phyloP scores from a whole-genome alignment of 2,113 vertebrate genomes.

The Beaufortia kweichowensis region DNA sequence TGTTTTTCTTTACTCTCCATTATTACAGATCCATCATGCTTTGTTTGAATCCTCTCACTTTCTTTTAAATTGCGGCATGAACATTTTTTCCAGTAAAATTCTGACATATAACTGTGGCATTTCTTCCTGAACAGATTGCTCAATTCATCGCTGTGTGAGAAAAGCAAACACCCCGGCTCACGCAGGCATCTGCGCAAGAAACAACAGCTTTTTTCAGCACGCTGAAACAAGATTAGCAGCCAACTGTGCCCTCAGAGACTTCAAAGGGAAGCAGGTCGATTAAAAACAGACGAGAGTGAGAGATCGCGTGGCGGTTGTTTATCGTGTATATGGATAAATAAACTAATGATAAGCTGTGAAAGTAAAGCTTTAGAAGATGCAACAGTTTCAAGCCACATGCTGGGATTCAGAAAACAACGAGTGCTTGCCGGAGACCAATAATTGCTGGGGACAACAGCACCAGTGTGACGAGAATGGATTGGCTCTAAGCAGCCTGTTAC shows the following conservation, averaged over 20 bases:
- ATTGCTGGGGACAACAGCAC: neutral
- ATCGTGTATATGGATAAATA: neutral
- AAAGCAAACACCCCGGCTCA: conserved; percentile 18
- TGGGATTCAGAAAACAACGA: neutral
- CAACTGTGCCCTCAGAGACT: conserved; percentile 19
- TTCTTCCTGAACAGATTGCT: conserved; percentile 35
- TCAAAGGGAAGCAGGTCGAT: conserved; percentile 9
- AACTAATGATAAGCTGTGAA: neutral
- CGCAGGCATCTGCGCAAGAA: conserved; percentile 23
- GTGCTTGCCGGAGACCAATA: neutral
- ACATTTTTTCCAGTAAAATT: neutral
- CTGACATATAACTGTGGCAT: conserved; percentile 25
- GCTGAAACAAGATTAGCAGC: conserved; percentile 33
- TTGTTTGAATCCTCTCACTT: neutral
- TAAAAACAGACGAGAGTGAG: conserved; percentile 2
- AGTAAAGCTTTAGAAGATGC: neutral
- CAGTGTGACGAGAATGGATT: conserved; percentile 1
- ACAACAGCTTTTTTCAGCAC: conserved; percentile 42
- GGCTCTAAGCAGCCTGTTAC: conserved; percentile 14
- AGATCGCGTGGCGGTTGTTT: conserved; percentile 8
- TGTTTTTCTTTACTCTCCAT: too few species aligned
- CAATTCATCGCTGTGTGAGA: neutral
- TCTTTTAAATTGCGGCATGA: neutral
- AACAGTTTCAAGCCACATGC: neutral
- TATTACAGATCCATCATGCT: neutral